Conservation (phyloP, 2,113 vertebrate species). For the Gasterosteus nipponicus region DNA sequence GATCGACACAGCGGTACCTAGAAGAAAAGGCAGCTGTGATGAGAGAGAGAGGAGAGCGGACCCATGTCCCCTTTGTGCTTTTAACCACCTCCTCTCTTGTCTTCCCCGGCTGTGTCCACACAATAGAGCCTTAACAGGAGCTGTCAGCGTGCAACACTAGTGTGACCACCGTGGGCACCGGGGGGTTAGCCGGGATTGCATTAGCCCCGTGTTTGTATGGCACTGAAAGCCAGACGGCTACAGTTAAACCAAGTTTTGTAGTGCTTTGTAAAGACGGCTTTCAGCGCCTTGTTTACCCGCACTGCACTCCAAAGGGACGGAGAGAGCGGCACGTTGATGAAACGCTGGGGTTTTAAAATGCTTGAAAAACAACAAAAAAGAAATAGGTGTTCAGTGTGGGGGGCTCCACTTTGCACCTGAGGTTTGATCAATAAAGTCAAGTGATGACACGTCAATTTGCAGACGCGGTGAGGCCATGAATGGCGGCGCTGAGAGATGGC, state of each 20-base stretch:
- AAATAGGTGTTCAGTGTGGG: constrained; percentile 71
- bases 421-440: constrained; percentile 75
- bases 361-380: not conserved
- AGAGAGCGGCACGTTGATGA: constrained; percentile 21
- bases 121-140: constrained; percentile 84
- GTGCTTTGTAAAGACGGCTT: constrained; percentile 72
- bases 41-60: constrained; percentile 64
- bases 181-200: constrained; percentile 75
- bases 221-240: constrained; percentile 77
- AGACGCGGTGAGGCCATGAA: constrained; percentile 55
- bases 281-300: constrained; percentile 73
- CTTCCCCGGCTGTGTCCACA: constrained; percentile 74
- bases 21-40: constrained; percentile 67
- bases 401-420: constrained; percentile 82
- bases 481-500: constrained; percentile 81
- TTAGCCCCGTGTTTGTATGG: constrained; percentile 80
- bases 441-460: constrained; percentile 85
- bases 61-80: constrained; percentile 74
- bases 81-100: constrained; percentile 76
- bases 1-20: constrained; percentile 49
- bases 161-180: constrained; percentile 65
- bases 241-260: constrained; percentile 78
- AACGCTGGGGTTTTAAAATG: constrained; percentile 27
- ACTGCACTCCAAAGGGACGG: constrained; percentile 46
- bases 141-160: constrained; percentile 85